Percentiles rank a stretch among this genome's conserved stretches.
Evolutionary conservation across 2,113 vertebrate species (phyloP).

Genomic region (human): GRCh38 chr3:50110001-50110500

Average conservation of each 20-base stretch:
- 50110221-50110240: not conserved
- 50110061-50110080: too few relatives aligned
- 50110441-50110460: slow-evolving; percentile 87
- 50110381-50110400: slow-evolving; percentile 84
- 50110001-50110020: too few relatives aligned
- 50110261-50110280: not conserved
- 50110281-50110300: slow-evolving; percentile 49
- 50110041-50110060: too few relatives aligned
- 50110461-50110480: slow-evolving; percentile 81
- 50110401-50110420: slow-evolving; percentile 83
- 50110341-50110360: slow-evolving; percentile 64
- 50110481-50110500: slow-evolving; percentile 56
- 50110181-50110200: too few relatives aligned
- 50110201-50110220: too few relatives aligned
- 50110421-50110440: slow-evolving; percentile 82
- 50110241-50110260: slow-evolving; percentile 34
- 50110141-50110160: too few relatives aligned
- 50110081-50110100: too few relatives aligned
- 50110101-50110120: too few relatives aligned
- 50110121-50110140: too few relatives aligned
- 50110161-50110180: too few relatives aligned
- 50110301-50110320: slow-evolving; percentile 46
- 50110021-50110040: too few relatives aligned
- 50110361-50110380: slow-evolving; percentile 82
- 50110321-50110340: slow-evolving; percentile 62